Conservation (phyloP, 1,140 invertebrate species). For the Zaprionus kolodkinae region DNA sequence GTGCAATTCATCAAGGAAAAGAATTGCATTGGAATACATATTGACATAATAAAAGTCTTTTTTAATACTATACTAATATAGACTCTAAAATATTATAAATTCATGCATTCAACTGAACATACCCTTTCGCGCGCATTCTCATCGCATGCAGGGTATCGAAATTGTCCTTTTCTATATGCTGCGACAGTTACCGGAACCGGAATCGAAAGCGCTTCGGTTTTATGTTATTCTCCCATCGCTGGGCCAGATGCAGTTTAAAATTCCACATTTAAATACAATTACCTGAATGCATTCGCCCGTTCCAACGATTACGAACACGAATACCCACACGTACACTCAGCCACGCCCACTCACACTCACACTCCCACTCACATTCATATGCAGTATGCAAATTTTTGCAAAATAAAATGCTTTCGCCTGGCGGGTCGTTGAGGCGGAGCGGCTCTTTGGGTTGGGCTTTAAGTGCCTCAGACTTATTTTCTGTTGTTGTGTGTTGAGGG, state of each 20-base stretch:
- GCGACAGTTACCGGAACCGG: not conserved
- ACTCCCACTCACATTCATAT: slow-evolving; percentile 3
- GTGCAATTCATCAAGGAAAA: not conserved
- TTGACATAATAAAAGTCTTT: no score
- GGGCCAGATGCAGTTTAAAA: not conserved
- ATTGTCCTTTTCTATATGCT: not conserved
- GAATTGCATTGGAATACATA: not conserved
- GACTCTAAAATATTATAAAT: no score
- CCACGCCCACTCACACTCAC: not conserved
- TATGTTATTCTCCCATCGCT: slow-evolving; percentile 1
- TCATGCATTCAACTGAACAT: not conserved
- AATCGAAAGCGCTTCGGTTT: not conserved
- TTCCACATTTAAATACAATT: slow-evolving; percentile 45
- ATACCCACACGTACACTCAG: slow-evolving; percentile 4
- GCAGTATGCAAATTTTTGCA: slow-evolving; percentile 33
- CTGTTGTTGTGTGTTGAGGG: slow-evolving; percentile 38
- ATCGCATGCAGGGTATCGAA: not conserved
- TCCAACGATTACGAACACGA: not conserved
- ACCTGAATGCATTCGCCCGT: slow-evolving; percentile 45
- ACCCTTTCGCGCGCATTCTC: not conserved
- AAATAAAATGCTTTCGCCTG: slow-evolving; percentile 49
- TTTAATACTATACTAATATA: not conserved
- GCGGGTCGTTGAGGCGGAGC: not conserved
- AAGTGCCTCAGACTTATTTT: slow-evolving; percentile 58
- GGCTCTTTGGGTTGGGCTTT: slow-evolving; percentile 33